Evolutionary conservation across 2,888 invertebrate species (phyloP).

Genomic region (Macropis europaea): DNA sequence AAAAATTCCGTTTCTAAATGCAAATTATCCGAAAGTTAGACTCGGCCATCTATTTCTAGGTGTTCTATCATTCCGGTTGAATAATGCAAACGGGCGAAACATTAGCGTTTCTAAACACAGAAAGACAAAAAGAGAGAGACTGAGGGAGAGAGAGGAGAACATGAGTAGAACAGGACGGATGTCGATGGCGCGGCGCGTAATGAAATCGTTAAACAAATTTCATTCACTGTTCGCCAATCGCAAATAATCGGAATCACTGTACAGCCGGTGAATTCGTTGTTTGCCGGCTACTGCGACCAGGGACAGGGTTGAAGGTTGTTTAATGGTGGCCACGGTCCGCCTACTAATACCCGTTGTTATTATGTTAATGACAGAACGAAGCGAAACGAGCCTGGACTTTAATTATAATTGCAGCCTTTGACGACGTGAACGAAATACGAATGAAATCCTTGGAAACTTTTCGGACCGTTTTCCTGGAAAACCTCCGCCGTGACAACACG

Average conservation of each 20-base stretch:
- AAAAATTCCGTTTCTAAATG: too few species aligned
- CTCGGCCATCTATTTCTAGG: too few species aligned
- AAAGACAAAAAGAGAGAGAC: too few species aligned
- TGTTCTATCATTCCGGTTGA: too few species aligned
- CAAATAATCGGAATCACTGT: slow-evolving; percentile 13
- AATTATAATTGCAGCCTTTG: slow-evolving; percentile 20
- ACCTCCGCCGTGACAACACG: background rate
- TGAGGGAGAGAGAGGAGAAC: background rate
- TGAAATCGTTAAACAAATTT: slow-evolving; percentile 38
- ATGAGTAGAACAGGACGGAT: background rate
- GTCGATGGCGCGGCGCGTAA: slow-evolving; percentile 12
- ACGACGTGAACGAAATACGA: slow-evolving; percentile 4
- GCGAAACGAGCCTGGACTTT: background rate
- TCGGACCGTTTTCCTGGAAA: background rate
- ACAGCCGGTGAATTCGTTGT: slow-evolving; percentile 24
- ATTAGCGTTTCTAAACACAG: slow-evolving; percentile 1
- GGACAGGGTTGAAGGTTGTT: background rate
- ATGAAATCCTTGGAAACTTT: slow-evolving; percentile 1
- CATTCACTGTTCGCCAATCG: background rate
- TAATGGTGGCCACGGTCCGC: slow-evolving; percentile 9
- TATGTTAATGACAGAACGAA: slow-evolving; percentile 32
- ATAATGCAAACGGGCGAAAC: background rate
- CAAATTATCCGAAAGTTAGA: too few species aligned
- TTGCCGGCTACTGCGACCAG: slow-evolving; percentile 1
- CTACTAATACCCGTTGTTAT: slow-evolving; percentile 19